Evolutionary conservation across 2,888 invertebrate species (phyloP).

Genomic region (Caenorhabditis uteleia): DNA sequence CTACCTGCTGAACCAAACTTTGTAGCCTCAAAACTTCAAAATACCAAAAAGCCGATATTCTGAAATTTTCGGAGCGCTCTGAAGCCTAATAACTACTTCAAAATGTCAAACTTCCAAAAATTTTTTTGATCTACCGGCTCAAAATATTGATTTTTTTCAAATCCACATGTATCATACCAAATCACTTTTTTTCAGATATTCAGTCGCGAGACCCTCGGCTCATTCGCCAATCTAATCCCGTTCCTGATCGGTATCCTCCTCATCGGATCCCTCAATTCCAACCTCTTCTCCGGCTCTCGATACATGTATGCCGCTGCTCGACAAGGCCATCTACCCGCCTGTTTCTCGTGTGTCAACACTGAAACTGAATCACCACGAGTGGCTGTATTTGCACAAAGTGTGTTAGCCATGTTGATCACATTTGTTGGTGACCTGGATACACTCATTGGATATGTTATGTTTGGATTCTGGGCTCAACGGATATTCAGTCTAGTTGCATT

Average conservation of each 20-base stretch:
- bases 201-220: slow-evolving; percentile 64
- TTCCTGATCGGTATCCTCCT: slow-evolving; percentile 68
- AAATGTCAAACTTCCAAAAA: no score
- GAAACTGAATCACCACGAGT: slow-evolving; percentile 64
- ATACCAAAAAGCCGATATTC: no score
- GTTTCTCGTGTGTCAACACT: slow-evolving; percentile 64
- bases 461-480: slow-evolving; percentile 69
- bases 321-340: slow-evolving; percentile 67
- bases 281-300: slow-evolving; percentile 66
- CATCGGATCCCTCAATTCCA: slow-evolving; percentile 68
- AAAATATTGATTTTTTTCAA: neutral
- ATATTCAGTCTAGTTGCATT: slow-evolving; percentile 65
- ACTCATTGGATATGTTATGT: slow-evolving; percentile 67
- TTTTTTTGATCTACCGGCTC: no score
- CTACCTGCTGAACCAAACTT: no score
- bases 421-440: slow-evolving; percentile 66
- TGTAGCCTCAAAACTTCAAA: no score
- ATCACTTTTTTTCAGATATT: slow-evolving; percentile 56
- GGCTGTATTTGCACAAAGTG: slow-evolving; percentile 66
- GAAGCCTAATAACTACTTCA: no score
- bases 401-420: slow-evolving; percentile 63
- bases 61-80: no score
- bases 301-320: slow-evolving; percentile 68
- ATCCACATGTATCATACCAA: neutral
- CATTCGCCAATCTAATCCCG: slow-evolving; percentile 64